Base-by-base conservation (phyloP, 2,888 invertebrate species). In the Sminthurides aquaticus region DNA sequence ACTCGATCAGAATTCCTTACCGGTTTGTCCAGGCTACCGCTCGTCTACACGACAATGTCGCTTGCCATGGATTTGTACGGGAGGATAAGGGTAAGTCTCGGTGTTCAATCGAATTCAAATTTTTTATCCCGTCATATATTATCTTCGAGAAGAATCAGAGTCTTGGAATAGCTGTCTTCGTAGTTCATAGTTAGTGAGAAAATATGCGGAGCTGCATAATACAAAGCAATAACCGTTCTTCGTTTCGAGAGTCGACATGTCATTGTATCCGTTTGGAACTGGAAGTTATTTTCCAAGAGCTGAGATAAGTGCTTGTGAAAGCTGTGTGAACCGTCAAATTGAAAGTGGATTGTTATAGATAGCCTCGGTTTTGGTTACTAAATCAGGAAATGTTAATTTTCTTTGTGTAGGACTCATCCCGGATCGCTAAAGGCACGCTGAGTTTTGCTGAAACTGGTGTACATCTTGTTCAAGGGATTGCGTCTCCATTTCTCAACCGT, bases 21-120 rank as follows among this genome's bases (percentile, higher is more conserved):
- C 3, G 74, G 77, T 27, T 70, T 80, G 3, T 74, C 76, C 15
- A 77, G 74, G 27, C 72, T 79, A 3, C 80, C 80, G 3, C 75
- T 80, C 43, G 76, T 80, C 26, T 75, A 76, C 60, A 74, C 76
- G 25, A 77, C 78, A 1, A 74, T 77, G 69, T 75, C 68, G 2
- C 76, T 77, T 60, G 77, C 79, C 8, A 72, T 77, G 62, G 75
- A 75, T 49, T 69, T 76, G 20, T 80, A 80, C 69, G 72, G 74
- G 60, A 76, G 76, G 61, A 77, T 79, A 49, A 80, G 80, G 75
- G 78, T 73, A 70, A 61, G 52, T 22, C 1, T 22, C n/a, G 18
- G 20, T n/a, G 15, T 29, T 34, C 11, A 28, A n/a, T n/a, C n/a
- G n/a, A n/a, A n/a, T n/a, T n/a, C n/a, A 5, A 57, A 11, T 8